Evolutionary conservation across 2,113 vertebrate genomes (phyloP), one percentile per base, ranked within the genome.

Genomic region (Rhagologus leucostigma): DNA sequence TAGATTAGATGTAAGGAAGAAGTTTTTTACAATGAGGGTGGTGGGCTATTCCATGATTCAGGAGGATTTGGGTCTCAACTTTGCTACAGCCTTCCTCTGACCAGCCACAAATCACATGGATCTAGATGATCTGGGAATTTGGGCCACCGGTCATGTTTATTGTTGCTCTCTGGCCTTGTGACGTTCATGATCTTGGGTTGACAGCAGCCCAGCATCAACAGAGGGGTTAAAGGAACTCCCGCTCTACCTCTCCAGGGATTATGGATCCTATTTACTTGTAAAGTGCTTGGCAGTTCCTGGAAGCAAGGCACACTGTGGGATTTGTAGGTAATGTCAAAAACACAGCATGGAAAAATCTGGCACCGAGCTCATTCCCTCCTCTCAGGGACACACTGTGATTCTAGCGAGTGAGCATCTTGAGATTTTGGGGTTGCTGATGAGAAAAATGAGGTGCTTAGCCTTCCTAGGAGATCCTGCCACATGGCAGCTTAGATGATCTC

Each of bases 401-500:
- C 33, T 39, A 44, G 26, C 0, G 0, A 44, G 17, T 0, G 6
- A 64, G 17, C 7, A 35, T 10, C 1, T 53, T 17, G 19, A 50
- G 57, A 53, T 64, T 87, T 84, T 37, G 23, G 26, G n/a, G 77
- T 12, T 90, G 24, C 41, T 59, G 21, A 39, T 49, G 23, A 50
- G 42, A 39, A 75, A 84, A 89, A 86, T 4, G 17, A 49, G 37
- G 39, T 71, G 30, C 35, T 74, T 35, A 74, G 26, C 26, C 24
- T 78, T 30, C 37, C 33, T 55, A 7, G 64, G 73, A 69, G 22
- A 71, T 81, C 64, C 18, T 6, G 0, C 44, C 2, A 0, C 14
- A 21, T 0, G 0, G 24, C 70, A 57, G 50, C 81, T 91, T 76
- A 73, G 73, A 52, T 53, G 39, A 75, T 92, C 57, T 63, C 20